These are phyloP conservation scores for human (Homo sapiens) DNA, from an alignment of 2,113 vertebrate species.

Conservation along the genomic window DNA sequence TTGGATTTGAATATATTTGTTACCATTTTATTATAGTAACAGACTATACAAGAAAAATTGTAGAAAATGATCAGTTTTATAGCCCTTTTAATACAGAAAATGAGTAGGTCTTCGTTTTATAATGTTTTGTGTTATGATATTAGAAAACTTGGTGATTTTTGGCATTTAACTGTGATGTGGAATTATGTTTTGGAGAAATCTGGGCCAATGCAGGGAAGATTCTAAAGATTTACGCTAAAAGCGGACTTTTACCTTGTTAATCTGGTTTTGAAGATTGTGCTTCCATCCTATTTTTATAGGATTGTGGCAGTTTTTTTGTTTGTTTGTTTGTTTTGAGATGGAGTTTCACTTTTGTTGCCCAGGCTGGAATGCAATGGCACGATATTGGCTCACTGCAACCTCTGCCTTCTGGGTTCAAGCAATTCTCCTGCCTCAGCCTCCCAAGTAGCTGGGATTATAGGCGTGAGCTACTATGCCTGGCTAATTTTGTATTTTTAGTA, in stretches of 20 bases:
- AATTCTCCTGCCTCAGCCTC: too few relatives aligned
- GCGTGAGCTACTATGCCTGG: too few relatives aligned
- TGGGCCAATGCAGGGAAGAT: neutral
- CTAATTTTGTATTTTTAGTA: too few relatives aligned
- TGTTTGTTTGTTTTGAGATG: too few relatives aligned
- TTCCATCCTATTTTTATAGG: neutral
- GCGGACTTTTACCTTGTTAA: neutral
- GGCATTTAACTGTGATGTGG: neutral
- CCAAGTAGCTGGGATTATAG: too few relatives aligned
- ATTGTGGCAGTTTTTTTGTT: too few relatives aligned
- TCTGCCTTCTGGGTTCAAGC: too few relatives aligned
- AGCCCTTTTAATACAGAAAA: neutral
- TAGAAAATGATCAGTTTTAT: neutral
- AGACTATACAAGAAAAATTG: neutral
- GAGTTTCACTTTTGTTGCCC: too few relatives aligned
- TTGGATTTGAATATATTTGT: neutral
- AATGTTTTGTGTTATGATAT: neutral
- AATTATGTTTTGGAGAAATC: conserved; percentile 16
- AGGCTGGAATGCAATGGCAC: too few relatives aligned
- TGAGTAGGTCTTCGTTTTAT: neutral
- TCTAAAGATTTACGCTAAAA: neutral
- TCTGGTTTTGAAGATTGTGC: neutral
- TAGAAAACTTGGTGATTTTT: conserved; percentile 31
- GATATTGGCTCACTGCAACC: too few relatives aligned
- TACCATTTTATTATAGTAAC: neutral